These are phyloP conservation scores for Emberiza fucata DNA, from an alignment of 2,113 vertebrate genomes.

Conservation along the genomic window DNA sequence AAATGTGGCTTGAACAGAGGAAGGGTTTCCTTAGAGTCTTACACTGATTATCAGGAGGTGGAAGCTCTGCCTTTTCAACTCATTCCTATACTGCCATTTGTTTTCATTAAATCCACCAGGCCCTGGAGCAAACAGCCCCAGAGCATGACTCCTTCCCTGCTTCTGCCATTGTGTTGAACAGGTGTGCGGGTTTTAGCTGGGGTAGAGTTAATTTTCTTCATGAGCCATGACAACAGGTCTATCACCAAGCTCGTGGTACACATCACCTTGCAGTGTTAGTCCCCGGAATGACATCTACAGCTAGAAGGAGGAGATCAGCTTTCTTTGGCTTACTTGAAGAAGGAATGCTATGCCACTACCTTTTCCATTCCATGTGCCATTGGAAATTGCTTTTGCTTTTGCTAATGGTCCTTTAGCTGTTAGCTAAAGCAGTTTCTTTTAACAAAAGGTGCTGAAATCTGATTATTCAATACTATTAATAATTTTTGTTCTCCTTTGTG, in stretches of 20 bases:
- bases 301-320: neutral
- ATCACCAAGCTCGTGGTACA: neutral
- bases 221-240: neutral
- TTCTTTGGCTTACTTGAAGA: neutral
- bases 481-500: neutral
- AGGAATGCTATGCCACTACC: neutral
- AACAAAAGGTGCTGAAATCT: neutral
- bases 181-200: neutral
- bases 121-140: neutral
- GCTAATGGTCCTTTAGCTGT: neutral
- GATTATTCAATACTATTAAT: neutral
- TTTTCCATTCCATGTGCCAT: neutral
- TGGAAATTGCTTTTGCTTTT: neutral
- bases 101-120: neutral
- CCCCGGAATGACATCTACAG: neutral
- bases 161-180: neutral
- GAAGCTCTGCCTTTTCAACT: neutral
- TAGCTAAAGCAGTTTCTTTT: neutral
- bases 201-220: neutral
- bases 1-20: neutral
- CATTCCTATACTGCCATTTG: neutral
- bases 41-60: neutral
- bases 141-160: neutral
- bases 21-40: neutral
- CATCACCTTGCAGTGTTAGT: neutral